Conservation (phyloP, 2,113 vertebrate species). For the Struthio camelus region DNA sequence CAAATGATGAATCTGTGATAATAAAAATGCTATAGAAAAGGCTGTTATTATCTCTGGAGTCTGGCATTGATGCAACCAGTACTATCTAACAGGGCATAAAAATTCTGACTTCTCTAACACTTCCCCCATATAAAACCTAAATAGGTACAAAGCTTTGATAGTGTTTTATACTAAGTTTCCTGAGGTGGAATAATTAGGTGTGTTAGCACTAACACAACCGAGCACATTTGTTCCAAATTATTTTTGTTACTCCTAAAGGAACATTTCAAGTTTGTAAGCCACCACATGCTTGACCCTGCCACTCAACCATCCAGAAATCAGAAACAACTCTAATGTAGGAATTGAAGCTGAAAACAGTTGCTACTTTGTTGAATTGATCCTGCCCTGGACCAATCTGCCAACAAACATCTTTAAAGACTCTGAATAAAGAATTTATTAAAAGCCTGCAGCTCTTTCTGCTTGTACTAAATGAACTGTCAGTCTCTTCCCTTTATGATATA, state of each 20-base stretch:
- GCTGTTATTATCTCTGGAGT: neutral
- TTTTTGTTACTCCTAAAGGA: neutral
- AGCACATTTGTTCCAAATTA: neutral
- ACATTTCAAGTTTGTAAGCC: neutral
- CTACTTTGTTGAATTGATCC: neutral
- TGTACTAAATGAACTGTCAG: neutral
- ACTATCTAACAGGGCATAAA: neutral
- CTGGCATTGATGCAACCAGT: neutral
- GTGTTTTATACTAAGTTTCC: neutral
- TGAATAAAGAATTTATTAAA: neutral
- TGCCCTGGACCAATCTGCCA: neutral
- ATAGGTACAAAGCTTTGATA: neutral
- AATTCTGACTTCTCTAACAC: neutral
- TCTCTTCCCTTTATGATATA: neutral
- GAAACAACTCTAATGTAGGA: neutral
- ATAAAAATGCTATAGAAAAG: neutral
- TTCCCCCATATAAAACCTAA: neutral
- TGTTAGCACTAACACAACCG: neutral
- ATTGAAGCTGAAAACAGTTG: neutral
- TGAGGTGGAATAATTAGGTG: neutral
- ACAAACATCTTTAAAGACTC: neutral
- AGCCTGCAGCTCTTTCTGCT: neutral
- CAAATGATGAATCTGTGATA: neutral
- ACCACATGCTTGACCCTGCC: neutral
- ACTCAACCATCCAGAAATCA: neutral